Percentiles rank a stretch among this genome's conserved stretches.
Conservation (phyloP, 2,888 invertebrate species). For the Scrobipalpa costella region DNA sequence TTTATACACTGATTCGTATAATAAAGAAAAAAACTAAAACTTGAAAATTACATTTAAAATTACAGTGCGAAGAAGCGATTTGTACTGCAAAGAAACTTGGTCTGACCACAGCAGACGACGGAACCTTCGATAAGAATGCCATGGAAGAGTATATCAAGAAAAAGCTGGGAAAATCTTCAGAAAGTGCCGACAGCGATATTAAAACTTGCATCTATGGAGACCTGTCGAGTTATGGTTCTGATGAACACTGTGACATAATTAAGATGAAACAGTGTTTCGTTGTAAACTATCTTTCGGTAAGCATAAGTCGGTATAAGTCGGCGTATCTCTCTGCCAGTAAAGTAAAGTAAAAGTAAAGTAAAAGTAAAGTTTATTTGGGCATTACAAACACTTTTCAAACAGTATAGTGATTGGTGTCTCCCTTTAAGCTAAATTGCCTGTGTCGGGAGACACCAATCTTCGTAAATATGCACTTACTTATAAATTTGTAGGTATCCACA, state of each 20-base stretch:
- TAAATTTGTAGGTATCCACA: no score
- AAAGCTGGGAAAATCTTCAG: conserved; percentile 30
- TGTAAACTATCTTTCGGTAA: conserved; percentile 34
- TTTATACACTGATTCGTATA: no score
- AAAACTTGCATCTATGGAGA: conserved; percentile 43
- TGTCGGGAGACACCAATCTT: no score
- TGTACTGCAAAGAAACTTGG: conserved; percentile 41
- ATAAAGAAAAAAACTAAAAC: no score
- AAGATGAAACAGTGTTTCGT: conserved; percentile 39
- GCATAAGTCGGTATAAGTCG: no score
- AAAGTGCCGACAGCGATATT: conserved; percentile 32
- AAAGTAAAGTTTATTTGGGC: no score
- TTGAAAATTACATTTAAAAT: not conserved
- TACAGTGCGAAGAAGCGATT: conserved; percentile 29
- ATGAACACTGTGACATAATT: conserved; percentile 40
- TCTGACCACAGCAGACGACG: conserved; percentile 39
- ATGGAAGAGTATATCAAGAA: conserved; percentile 30
- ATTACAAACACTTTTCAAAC: no score
- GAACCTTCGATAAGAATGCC: conserved; percentile 37
- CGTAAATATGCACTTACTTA: no score
- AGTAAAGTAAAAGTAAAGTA: no score
- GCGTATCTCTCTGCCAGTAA: no score
- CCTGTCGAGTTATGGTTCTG: conserved; percentile 36
- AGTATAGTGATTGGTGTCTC: no score
- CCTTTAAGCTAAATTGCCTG: no score